Percentiles rank a stretch among this genome's conserved stretches.
Evolutionary conservation across 2,113 vertebrate species (phyloP).

Genomic region (Oenanthe oenanthe): DNA sequence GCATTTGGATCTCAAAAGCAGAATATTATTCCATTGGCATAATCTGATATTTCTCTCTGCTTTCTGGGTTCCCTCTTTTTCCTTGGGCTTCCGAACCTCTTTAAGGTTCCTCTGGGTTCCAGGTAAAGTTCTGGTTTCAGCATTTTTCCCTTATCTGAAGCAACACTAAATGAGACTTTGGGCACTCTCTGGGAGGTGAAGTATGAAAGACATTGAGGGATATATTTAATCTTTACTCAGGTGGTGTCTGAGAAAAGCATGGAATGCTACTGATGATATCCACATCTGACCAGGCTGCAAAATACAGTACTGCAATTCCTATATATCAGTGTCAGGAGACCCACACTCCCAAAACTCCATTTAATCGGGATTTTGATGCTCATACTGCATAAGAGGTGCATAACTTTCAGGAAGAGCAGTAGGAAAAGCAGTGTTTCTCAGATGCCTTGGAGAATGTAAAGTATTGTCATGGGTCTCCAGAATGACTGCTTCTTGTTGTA

Average conservation of each 20-base stretch:
- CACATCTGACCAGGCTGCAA: not conserved
- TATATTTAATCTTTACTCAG: not conserved
- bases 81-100: not conserved
- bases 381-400: not conserved
- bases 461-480: not conserved
- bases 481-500: not conserved
- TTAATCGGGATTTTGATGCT: not conserved
- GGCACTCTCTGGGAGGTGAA: not conserved
- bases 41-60: not conserved
- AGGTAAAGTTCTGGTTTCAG: not conserved
- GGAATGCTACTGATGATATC: not conserved
- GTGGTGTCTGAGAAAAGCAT: not conserved
- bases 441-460: not conserved
- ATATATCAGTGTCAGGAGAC: not conserved
- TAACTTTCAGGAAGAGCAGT: not conserved
- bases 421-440: not conserved
- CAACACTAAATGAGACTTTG: not conserved
- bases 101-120: not conserved
- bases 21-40: not conserved
- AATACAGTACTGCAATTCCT: not conserved
- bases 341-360: not conserved
- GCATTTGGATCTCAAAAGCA: not conserved
- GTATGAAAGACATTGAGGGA: not conserved
- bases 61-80: not conserved
- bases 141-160: not conserved